Conservation (phyloP, 1,140 invertebrate genomes). For the Phenacoccus solenopsis region DNA sequence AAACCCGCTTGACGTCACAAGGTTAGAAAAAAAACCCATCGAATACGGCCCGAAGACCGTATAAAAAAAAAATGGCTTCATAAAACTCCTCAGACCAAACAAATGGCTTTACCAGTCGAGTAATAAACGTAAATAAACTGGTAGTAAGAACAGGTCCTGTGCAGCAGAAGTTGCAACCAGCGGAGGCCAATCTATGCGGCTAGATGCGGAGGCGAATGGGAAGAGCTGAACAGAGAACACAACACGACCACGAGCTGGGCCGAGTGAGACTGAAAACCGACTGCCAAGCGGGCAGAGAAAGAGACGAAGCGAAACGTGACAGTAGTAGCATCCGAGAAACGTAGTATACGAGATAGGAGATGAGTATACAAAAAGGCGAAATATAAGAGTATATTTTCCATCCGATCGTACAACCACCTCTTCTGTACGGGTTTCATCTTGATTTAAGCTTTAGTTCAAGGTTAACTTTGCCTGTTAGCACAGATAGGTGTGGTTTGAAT, state of each 20-base stretch:
- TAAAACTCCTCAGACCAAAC: not conserved
- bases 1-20: not conserved
- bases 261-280: not conserved
- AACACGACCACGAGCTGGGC: not conserved
- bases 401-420: not conserved
- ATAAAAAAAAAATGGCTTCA: not conserved
- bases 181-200: not conserved
- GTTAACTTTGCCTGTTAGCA: conserved; percentile 1
- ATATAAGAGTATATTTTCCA: not conserved
- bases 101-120: not conserved
- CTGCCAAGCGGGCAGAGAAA: not conserved
- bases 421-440: no score
- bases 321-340: not conserved
- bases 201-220: not conserved
- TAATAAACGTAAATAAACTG: not conserved
- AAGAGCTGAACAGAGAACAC: not conserved
- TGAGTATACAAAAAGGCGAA: not conserved
- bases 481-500: conserved; percentile 1
- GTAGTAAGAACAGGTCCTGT: not conserved
- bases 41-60: not conserved
- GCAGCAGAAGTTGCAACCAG: not conserved
- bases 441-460: not conserved
- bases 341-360: not conserved
- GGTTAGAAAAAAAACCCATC: not conserved
- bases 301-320: not conserved